These are phyloP conservation scores for Drosophila koepferae DNA, from an alignment of 2,888 invertebrate genomes.

Conservation along the genomic window DNA sequence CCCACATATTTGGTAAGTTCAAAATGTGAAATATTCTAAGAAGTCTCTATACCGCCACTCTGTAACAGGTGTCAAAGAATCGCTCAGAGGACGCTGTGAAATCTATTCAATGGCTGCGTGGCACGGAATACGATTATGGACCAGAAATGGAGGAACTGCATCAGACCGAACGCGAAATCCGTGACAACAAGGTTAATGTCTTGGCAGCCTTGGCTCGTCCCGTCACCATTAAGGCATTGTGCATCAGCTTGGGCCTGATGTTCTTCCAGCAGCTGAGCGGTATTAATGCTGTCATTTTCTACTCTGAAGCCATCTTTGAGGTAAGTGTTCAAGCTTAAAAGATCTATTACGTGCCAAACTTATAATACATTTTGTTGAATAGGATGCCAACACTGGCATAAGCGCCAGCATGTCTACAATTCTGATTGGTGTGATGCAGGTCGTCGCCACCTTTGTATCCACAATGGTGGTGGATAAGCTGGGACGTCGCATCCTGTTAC, in stretches of 20 bases:
- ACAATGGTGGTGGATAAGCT: conserved; percentile 92
- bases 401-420: conserved; percentile 89
- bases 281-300: conserved; percentile 93
- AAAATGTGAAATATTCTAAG: background rate
- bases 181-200: conserved; percentile 87
- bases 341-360: background rate
- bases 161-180: conserved; percentile 86
- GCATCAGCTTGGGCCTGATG: conserved; percentile 93
- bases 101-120: conserved; percentile 91
- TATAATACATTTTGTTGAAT: background rate
- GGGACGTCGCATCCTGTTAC: conserved; percentile 91
- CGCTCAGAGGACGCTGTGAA: conserved; percentile 88
- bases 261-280: conserved; percentile 95
- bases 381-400: conserved; percentile 85
- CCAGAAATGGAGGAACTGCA: conserved; percentile 88
- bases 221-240: conserved; percentile 88
- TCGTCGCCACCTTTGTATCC: conserved; percentile 88
- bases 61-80: conserved; percentile 85
- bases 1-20: conserved; percentile 89
- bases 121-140: conserved; percentile 89
- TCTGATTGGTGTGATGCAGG: conserved; percentile 93
- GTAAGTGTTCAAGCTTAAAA: conserved; percentile 85
- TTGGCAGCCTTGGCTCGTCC: conserved; percentile 87
- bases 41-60: background rate
- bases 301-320: conserved; percentile 90